Evolutionary conservation across 1,140 invertebrate species (phyloP).

Genomic region (Hydropsyche tenuis): DNA sequence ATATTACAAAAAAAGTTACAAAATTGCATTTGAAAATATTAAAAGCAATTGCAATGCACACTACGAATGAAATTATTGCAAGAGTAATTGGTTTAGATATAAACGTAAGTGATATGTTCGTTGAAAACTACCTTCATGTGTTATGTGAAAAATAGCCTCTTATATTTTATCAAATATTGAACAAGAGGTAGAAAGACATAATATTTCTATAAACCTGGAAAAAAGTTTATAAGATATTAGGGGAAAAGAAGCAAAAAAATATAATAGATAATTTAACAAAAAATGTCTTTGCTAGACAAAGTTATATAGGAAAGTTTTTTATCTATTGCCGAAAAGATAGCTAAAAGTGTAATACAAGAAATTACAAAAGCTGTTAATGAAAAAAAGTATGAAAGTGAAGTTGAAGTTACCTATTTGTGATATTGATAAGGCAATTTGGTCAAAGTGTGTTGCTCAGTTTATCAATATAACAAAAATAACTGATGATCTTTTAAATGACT

Average conservation of each 20-base stretch:
- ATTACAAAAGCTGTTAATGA: neutral
- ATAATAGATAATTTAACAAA: neutral
- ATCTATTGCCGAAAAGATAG: neutral
- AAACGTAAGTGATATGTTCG: neutral
- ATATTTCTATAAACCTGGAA: neutral
- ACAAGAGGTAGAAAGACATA: neutral
- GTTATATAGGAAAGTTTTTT: neutral
- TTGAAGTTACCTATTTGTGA: neutral
- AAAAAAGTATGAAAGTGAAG: neutral
- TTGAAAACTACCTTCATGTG: neutral
- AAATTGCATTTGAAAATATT: neutral
- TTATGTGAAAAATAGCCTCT: neutral
- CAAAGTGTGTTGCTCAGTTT: neutral
- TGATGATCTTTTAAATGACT: neutral
- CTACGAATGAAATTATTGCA: neutral
- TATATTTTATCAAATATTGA: neutral
- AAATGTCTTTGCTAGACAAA: neutral
- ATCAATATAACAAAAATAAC: neutral
- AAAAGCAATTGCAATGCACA: neutral
- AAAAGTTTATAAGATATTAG: neutral
- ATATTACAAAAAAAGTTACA: too few relatives aligned
- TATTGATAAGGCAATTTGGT: neutral
- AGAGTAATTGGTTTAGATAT: too few relatives aligned
- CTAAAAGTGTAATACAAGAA: neutral
- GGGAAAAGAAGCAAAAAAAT: neutral